A percentile compares a stretch with the other conserved stretches of the same genome.
phyloP scores from a whole-genome alignment of 2,888 invertebrate species.

The Lasiommata megera region DNA sequence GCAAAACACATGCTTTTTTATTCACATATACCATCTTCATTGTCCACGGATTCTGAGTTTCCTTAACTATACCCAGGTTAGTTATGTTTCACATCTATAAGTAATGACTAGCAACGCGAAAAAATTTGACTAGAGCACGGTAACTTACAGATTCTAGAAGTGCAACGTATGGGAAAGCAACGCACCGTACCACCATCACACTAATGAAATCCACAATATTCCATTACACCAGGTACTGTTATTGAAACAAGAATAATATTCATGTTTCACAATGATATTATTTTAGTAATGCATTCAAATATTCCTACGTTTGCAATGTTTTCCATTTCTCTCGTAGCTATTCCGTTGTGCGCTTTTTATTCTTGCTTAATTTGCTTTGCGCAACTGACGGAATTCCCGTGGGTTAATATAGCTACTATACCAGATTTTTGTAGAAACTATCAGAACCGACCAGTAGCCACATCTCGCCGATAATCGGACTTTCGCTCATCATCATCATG shows the following conservation, averaged over 20 bases:
- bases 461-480: too few relatives aligned
- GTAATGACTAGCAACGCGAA: too few relatives aligned
- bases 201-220: not conserved
- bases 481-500: too few relatives aligned
- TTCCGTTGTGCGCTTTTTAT: not conserved
- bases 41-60: too few relatives aligned
- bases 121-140: not conserved
- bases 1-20: too few relatives aligned
- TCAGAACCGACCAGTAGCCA: too few relatives aligned
- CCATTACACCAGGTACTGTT: not conserved
- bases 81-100: too few relatives aligned
- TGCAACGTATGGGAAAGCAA: not conserved
- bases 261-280: not conserved
- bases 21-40: too few relatives aligned
- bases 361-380: not conserved
- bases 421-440: too few relatives aligned
- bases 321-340: not conserved
- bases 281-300: not conserved
- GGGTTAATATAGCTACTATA: not conserved
- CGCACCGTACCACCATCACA: not conserved
- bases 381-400: not conserved
- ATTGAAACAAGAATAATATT: not conserved
- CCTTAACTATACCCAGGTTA: too few relatives aligned
- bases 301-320: not conserved
- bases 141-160: not conserved